Evolutionary conservation across 2,797 vertebrate genomes (phyloP), one percentile per base, ranked within the genome.

Genomic region (Cyprinodon diabolis): DNA sequence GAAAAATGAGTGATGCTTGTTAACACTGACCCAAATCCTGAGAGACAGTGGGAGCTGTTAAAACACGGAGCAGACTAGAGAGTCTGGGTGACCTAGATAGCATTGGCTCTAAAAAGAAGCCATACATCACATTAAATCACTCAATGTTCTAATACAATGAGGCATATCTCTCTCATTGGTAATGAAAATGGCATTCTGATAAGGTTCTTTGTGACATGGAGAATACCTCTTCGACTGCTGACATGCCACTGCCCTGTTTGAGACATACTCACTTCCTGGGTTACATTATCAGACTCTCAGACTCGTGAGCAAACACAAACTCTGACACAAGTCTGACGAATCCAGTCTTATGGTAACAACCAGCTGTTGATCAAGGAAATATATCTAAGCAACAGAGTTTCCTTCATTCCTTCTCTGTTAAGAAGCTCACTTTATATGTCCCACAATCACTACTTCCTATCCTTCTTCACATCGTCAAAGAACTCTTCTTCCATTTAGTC

Each of bases 11-110:
- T 78, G 71, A 87, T 78, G 76, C 93, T 95, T 92, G 87, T 95
- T 93, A 93, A 89, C n/a, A 62, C 83, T 95, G 95, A 96, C 95
- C 95, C 94, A 92, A 87, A 95, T 95, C 93, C 95, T 91, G 90
- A 82, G 90, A 94, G 93, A 93, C 86, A 84, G 91, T 89, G 82
- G 91, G 93, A 95, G 93, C 94, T 93, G 93, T 93, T 94, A 87
- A 65, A 84, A 88, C 88, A 92, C 91, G 74, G 89, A 94, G 89
- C 94, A 93, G 92, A 93, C 91, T 94, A 88, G 89, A 84, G 88
- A 92, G 91, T 88, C 89, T 69, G 84, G 83, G 84, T 95, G 95
- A 95, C 95, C 93, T 93, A 94, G 92, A 95, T 94, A 95, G 89
- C 90, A 86, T 81, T 85, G 90, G 86, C 86, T 91, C 89, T 88